Evolutionary conservation across 2,888 invertebrate genomes (phyloP).

Genomic region (Euspilapteryx auroguttella): DNA sequence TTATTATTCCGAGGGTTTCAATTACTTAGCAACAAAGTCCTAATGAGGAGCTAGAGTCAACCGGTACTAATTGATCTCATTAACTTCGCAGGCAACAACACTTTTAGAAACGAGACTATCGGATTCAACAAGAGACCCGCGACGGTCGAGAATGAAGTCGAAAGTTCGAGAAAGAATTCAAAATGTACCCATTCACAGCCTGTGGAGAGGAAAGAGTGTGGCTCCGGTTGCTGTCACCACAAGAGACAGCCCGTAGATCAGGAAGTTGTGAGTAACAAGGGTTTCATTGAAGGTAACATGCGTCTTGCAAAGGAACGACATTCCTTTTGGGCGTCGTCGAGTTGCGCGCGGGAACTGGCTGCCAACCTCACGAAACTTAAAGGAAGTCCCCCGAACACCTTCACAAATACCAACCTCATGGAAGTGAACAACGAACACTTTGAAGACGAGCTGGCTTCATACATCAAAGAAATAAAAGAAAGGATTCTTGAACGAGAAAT

Average conservation of each 20-base stretch:
- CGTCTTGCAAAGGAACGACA: no score
- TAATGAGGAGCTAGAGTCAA: no score
- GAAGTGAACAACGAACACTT: constrained; percentile 31
- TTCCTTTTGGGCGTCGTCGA: background rate
- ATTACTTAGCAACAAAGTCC: no score
- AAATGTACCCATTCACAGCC: no score
- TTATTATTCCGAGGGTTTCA: no score
- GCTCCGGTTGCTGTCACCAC: no score
- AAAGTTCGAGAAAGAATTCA: background rate
- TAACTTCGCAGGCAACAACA: constrained; percentile 1
- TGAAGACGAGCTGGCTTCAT: constrained; percentile 40
- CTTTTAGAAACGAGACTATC: constrained; percentile 2
- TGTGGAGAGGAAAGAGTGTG: no score
- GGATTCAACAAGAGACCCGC: background rate
- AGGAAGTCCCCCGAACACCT: constrained; percentile 15
- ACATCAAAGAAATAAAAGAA: constrained; percentile 21
- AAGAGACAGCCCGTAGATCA: no score
- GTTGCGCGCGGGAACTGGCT: background rate
- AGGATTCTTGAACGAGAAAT: constrained; percentile 11
- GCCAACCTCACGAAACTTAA: background rate
- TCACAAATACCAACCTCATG: constrained; percentile 35
- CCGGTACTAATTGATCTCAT: no score
- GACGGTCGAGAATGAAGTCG: background rate
- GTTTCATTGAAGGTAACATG: no score
- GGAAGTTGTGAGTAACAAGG: no score